These are phyloP conservation scores for Drymonia ruficornis DNA, from an alignment of 2,888 invertebrate species.

Conservation along the genomic window DNA sequence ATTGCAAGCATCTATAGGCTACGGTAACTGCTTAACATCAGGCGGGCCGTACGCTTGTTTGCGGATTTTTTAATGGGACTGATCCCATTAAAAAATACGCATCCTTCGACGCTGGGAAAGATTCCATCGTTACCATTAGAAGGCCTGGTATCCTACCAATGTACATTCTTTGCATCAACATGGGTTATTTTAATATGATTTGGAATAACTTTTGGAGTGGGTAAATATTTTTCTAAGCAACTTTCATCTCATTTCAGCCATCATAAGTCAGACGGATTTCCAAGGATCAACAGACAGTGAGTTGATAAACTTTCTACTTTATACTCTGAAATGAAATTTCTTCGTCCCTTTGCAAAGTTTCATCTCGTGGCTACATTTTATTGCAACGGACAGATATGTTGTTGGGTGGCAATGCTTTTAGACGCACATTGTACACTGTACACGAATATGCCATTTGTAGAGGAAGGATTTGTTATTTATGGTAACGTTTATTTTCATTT, in stretches of 20 bases:
- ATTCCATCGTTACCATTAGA: no score
- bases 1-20: no score
- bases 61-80: no score
- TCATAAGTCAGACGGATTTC: constrained; percentile 25
- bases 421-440: not conserved
- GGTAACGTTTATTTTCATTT: no score
- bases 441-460: not conserved
- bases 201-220: no score
- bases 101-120: no score
- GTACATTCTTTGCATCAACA: no score
- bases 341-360: constrained; percentile 8
- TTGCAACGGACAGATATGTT: not conserved
- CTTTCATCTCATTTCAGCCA: constrained; percentile 25
- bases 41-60: no score
- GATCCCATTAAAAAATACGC: no score
- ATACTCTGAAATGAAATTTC: constrained; percentile 8
- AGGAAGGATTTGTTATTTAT: not conserved
- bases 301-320: constrained; percentile 15
- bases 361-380: not conserved
- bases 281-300: constrained; percentile 25
- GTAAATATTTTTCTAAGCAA: not conserved
- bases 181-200: no score
- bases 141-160: no score
- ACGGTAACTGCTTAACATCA: no score
- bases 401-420: not conserved